Percentiles rank a stretch among this genome's conserved stretches.
phyloP scores from a whole-genome alignment of 2,113 vertebrate species.

The Thryonomys swinderianus region DNA sequence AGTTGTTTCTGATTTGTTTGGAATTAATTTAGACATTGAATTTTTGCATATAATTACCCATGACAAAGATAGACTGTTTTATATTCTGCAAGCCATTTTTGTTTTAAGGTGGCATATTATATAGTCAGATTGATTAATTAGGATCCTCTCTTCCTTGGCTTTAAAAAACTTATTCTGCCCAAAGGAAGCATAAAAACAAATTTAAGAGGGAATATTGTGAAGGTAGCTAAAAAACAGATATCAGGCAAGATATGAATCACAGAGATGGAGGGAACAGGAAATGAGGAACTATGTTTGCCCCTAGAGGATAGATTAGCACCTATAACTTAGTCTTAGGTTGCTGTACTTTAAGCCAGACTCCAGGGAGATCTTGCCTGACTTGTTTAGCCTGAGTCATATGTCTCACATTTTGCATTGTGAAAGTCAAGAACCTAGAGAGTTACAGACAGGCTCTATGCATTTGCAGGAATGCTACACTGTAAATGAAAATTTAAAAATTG shows the following conservation, averaged over 20 bases:
- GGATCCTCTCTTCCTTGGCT: background rate
- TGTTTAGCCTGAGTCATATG: background rate
- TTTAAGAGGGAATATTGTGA: background rate
- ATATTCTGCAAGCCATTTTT: background rate
- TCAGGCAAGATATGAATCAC: background rate
- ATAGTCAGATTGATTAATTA: conserved; percentile 6
- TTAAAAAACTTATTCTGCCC: background rate
- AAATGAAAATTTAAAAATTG: background rate
- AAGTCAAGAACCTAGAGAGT: background rate
- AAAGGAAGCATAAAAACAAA: background rate
- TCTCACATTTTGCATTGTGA: background rate
- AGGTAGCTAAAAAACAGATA: background rate
- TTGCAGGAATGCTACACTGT: background rate
- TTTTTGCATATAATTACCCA: background rate
- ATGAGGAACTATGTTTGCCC: background rate
- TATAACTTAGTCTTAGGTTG: background rate
- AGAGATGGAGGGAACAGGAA: background rate
- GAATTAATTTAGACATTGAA: conserved; percentile 1
- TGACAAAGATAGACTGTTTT: background rate
- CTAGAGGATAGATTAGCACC: background rate
- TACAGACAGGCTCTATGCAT: background rate
- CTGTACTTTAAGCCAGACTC: background rate
- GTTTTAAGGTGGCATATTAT: background rate
- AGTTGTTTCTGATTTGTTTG: conserved; percentile 4
- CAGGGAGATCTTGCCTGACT: background rate